These are phyloP conservation scores for Dasysyrphus tricinctus DNA, from an alignment of 2,888 invertebrate genomes.

Conservation along the genomic window DNA sequence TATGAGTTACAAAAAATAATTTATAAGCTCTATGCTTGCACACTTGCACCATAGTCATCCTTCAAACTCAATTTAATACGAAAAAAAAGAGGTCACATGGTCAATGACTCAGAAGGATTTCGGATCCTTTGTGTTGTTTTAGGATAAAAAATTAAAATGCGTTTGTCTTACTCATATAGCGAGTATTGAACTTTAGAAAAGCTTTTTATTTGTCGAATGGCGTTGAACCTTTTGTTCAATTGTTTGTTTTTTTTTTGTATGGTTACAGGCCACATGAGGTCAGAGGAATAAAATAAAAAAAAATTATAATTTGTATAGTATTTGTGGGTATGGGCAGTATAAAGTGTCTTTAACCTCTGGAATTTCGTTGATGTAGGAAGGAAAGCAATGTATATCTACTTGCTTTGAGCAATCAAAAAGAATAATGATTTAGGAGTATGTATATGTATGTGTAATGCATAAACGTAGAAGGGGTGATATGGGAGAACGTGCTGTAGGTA, in stretches of 20 bases:
- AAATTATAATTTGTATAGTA: background rate
- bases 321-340: background rate
- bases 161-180: conserved; percentile 12
- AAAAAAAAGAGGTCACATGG: conserved; percentile 10
- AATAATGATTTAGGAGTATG: too few species aligned
- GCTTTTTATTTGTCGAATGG: background rate
- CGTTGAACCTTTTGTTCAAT: background rate
- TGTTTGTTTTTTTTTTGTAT: background rate
- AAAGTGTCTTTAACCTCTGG: background rate
- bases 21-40: background rate
- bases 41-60: background rate
- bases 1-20: background rate
- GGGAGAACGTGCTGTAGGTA: too few species aligned
- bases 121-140: background rate
- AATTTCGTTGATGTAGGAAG: too few species aligned
- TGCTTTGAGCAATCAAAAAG: too few species aligned
- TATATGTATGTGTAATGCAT: too few species aligned
- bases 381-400: too few species aligned
- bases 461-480: too few species aligned
- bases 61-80: background rate
- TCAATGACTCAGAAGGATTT: conserved; percentile 19
- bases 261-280: background rate
- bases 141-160: conserved; percentile 5
- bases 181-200: conserved; percentile 11
- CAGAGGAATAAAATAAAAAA: background rate